A percentile compares a stretch with the other conserved stretches of the same genome.
These are phyloP conservation scores for Notocelia uddmanniana DNA, from an alignment of 2,888 invertebrate species.

Conservation along the genomic window DNA sequence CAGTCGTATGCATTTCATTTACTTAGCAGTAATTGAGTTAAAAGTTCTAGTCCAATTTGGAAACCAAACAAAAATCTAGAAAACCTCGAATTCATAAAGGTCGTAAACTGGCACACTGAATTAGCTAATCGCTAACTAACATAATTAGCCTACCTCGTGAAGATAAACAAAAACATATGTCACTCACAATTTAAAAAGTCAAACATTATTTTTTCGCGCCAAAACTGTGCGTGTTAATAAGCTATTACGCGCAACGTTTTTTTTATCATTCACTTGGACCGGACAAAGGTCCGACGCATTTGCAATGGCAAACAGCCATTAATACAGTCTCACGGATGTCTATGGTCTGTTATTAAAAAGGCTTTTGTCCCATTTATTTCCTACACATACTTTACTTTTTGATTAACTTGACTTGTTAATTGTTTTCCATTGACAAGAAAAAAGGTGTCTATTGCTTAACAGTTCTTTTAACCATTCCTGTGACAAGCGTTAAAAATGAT, in stretches of 20 bases:
- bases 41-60: no score
- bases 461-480: conserved; percentile 47
- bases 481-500: conserved; percentile 26
- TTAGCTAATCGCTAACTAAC: neutral
- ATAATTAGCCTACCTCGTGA: neutral
- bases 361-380: neutral
- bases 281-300: conserved; percentile 59
- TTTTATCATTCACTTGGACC: conserved; percentile 58
- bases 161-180: neutral
- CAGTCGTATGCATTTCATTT: no score
- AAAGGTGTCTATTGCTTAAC: conserved; percentile 58
- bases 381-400: conserved; percentile 4
- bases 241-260: conserved; percentile 63
- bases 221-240: conserved; percentile 59
- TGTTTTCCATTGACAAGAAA: conserved; percentile 70
- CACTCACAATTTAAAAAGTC: conserved; percentile 4
- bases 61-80: no score
- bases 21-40: no score
- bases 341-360: conserved; percentile 7
- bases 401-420: conserved; percentile 56
- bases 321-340: conserved; percentile 47
- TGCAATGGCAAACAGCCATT: conserved; percentile 67
- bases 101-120: no score
- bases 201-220: conserved; percentile 50
- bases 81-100: no score